These are phyloP conservation scores for Pseudococcus viburni DNA, from an alignment of 2,888 invertebrate species.

Conservation along the genomic window DNA sequence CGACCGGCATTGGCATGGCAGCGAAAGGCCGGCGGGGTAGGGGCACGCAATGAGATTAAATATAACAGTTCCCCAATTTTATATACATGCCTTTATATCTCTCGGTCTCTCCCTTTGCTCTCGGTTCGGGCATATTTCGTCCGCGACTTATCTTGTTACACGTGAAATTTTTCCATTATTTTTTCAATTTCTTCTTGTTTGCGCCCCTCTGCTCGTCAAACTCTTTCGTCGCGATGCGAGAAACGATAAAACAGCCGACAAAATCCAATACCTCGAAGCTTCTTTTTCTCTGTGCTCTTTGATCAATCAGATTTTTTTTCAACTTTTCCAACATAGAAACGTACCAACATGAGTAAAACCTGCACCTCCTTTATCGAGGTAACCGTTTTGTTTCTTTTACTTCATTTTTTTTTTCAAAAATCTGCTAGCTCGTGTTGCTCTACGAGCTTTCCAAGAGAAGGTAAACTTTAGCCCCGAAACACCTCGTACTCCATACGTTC, in stretches of 20 bases:
- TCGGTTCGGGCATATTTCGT: neutral
- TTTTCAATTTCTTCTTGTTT: neutral
- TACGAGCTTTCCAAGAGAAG: neutral
- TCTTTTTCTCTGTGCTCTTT: neutral
- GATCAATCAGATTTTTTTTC: conserved; percentile 22
- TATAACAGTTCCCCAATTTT: conserved; percentile 16
- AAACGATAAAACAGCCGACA: neutral
- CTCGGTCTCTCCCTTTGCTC: neutral
- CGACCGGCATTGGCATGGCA: neutral
- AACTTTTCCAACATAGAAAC: neutral
- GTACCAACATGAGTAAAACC: neutral
- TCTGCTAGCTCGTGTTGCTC: neutral
- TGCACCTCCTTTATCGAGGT: neutral
- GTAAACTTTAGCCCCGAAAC: too few species aligned
- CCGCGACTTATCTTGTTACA: conserved; percentile 5
- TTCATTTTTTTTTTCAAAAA: neutral
- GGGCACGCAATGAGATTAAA: conserved; percentile 14
- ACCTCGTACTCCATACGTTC: too few species aligned
- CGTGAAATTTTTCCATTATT: neutral
- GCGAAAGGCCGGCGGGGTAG: neutral
- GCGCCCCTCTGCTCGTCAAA: neutral
- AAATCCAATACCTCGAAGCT: conserved; percentile 11
- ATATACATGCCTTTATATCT: neutral
- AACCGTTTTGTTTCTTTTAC: neutral
- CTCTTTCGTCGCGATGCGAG: neutral